Percentiles rank a stretch among this genome's conserved stretches.
phyloP scores from a whole-genome alignment of 2,113 vertebrate genomes.

The Ursus arctos region DNA sequence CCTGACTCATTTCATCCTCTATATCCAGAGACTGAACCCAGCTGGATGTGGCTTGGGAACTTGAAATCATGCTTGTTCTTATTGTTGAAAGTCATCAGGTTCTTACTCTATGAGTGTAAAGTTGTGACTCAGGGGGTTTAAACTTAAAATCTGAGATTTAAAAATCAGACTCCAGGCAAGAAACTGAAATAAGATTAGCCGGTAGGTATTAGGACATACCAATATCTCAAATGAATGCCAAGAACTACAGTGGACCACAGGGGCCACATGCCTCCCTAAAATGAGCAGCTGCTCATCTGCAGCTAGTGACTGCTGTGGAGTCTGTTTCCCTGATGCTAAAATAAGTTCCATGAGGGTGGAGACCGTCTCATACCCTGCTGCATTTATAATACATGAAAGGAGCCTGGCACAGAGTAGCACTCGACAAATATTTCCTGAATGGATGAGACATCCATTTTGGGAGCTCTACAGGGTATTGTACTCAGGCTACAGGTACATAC shows the following conservation, averaged over 20 bases:
- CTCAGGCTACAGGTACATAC: background rate
- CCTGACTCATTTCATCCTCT: background rate
- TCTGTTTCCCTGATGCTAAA: background rate
- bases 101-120: background rate
- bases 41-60: no score
- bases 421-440: background rate
- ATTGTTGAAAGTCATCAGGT: background rate
- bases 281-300: background rate
- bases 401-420: no score
- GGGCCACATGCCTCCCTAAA: fast-evolving
- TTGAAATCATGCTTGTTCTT: background rate
- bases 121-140: background rate
- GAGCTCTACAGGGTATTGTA: background rate
- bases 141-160: background rate
- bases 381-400: background rate
- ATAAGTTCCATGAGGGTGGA: background rate
- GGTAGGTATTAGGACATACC: background rate
- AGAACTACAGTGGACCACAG: background rate
- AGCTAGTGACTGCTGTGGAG: no score
- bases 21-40: background rate
- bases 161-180: background rate
- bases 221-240: background rate
- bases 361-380: background rate
- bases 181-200: background rate
- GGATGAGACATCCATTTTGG: background rate